These are phyloP conservation scores for Rhinichthys klamathensis DNA, from an alignment of 2,113 vertebrate species.

Conservation along the genomic window DNA sequence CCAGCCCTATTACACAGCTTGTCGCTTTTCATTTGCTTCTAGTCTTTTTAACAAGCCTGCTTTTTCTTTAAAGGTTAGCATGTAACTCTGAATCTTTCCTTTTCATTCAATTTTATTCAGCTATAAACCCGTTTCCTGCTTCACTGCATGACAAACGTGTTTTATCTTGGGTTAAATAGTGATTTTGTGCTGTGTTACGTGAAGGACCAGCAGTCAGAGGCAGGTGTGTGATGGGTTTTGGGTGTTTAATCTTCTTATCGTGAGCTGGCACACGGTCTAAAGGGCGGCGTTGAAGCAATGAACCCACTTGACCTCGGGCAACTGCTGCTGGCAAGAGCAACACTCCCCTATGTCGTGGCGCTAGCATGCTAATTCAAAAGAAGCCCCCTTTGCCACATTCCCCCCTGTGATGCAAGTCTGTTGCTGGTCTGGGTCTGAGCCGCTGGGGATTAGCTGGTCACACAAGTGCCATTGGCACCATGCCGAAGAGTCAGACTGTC, in stretches of 20 bases:
- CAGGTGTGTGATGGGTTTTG: slow-evolving; percentile 30
- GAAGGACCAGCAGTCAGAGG: slow-evolving; percentile 14
- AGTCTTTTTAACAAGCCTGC: slow-evolving; percentile 7
- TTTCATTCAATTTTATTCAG: slow-evolving; percentile 16
- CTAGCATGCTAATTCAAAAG: slow-evolving; percentile 23
- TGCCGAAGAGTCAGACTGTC: slow-evolving; percentile 58
- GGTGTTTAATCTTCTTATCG: slow-evolving; percentile 47
- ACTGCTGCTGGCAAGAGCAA: slow-evolving; percentile 17
- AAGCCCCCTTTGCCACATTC: neutral
- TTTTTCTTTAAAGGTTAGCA: neutral
- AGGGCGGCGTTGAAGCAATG: slow-evolving; percentile 18
- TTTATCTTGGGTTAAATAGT: slow-evolving; percentile 39
- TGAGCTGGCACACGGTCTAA: slow-evolving; percentile 42
- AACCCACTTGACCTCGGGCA: slow-evolving; percentile 50
- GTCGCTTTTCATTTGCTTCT: slow-evolving; percentile 25
- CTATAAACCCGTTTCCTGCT: neutral
- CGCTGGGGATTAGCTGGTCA: slow-evolving; percentile 56
- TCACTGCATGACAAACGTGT: slow-evolving; percentile 1
- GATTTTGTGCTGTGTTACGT: slow-evolving; percentile 7
- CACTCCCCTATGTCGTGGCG: neutral
- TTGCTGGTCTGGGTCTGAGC: slow-evolving; percentile 54
- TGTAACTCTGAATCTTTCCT: neutral
- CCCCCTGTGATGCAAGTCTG: slow-evolving; percentile 31
- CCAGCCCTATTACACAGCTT: slow-evolving; percentile 17
- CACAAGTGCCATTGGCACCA: slow-evolving; percentile 29